Percentiles rank a stretch among this genome's conserved stretches.
Evolutionary conservation across 2,888 invertebrate species (phyloP).

Genomic region (Caradrina kadenii): DNA sequence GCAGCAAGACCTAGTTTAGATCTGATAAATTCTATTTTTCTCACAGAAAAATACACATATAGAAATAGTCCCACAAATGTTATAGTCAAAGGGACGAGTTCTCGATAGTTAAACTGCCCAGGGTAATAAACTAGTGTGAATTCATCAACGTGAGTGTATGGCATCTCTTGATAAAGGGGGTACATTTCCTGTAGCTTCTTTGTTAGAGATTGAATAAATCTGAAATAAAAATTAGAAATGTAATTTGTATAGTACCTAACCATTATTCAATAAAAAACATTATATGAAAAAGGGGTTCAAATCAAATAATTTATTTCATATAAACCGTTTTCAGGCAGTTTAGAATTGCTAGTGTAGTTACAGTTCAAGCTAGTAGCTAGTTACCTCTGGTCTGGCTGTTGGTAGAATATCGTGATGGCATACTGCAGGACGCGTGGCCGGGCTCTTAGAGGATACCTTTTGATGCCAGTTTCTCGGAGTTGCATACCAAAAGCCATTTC

Average conservation of each 20-base stretch:
- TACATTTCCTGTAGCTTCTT: slow-evolving; percentile 93
- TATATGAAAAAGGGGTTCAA: no score
- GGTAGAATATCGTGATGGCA: slow-evolving; percentile 96
- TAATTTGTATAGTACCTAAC: no score
- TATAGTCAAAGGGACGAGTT: slow-evolving; percentile 95
- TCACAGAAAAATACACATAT: slow-evolving; percentile 98
- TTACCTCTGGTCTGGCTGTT: slow-evolving; percentile 93
- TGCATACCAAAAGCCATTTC: slow-evolving; percentile 98
- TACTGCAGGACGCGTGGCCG: slow-evolving; percentile 96
- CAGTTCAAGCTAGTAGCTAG: background rate
- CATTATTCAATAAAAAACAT: no score
- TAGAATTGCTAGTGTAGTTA: no score
- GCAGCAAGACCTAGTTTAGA: slow-evolving; percentile 96
- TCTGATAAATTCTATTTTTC: slow-evolving; percentile 98
- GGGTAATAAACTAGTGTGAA: slow-evolving; percentile 95
- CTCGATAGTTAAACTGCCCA: slow-evolving; percentile 95
- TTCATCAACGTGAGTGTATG: slow-evolving; percentile 83
- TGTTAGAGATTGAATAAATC: slow-evolving; percentile 94
- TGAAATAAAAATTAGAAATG: slow-evolving; percentile 81
- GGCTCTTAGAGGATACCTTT: slow-evolving; percentile 95
- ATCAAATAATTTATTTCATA: no score
- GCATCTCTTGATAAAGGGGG: slow-evolving; percentile 92
- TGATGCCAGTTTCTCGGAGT: slow-evolving; percentile 97
- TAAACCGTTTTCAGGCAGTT: no score
- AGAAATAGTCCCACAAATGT: slow-evolving; percentile 96